Base-by-base conservation (phyloP, 1,140 invertebrate species). In the Asobara japonica region DNA sequence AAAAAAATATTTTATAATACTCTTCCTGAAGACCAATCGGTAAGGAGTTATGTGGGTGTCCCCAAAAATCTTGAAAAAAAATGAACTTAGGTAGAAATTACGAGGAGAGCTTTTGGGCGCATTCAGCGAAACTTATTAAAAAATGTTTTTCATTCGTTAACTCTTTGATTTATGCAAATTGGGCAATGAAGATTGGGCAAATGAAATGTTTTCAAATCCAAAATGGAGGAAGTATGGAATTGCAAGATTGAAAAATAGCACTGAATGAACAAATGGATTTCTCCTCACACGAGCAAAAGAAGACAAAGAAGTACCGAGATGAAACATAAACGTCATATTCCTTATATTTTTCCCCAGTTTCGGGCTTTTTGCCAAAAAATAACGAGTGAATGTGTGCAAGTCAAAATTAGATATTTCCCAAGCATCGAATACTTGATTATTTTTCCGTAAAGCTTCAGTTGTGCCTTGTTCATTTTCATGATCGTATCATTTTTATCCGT, bases 361-460 rank as follows among this genome's bases (percentile, higher is more conserved):
- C 45, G 36, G 60, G 69, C 36, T 70, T 70, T 0, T 13, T 64
- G 69, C 69, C 69, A 70, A 41, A 70, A 70, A 13, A 62, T 65
- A 72, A 30, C 16, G 29, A 48, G 41, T 48, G 36, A 48, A 71
- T 71, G 56, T 71, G n/a, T 71, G 41, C 25, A 48, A 66, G 70
- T 65, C 70, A 72, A 72, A 72, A 60, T 66, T 72, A 72, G 70
- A 72, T 45, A 36, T 33, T 33, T 51, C 25, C 20, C 4, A 65
- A 16, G 38, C 22, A 38, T 36, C 29, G 33, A 0, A 48, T 65
- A 48, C n/a, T 56, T 20, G 31, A 25, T 13, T 22, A 33, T 60
- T 60, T 65, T 65, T 65, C 41, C 20, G 11, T 25, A n/a, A 65
- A 18, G n/a, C n/a, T 72, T 27, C 51, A 56, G 22, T 56, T 22